Base-by-base conservation (phyloP, 2,888 invertebrate genomes). In the Mystacides longicornis region DNA sequence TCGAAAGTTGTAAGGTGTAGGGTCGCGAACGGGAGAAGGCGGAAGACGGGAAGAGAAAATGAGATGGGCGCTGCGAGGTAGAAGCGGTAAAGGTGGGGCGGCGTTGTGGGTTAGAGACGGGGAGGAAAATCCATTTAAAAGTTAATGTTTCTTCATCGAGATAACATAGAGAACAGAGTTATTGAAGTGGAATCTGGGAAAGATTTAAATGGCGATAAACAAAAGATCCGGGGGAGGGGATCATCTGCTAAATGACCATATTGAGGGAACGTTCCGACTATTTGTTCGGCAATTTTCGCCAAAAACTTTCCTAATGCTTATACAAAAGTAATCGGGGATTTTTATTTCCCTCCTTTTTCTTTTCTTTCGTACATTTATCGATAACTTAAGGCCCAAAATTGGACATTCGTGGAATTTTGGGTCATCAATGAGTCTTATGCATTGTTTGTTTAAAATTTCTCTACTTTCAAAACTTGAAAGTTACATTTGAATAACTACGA, bases 101-200 rank as follows among this genome's bases (percentile, higher is more conserved):
- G 37, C 4, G 37, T n/a, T 14, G 45, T 19, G 20, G 45, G 14
- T 3, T 11, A 45, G 20, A 45, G 9, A 20, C 16, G 20, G 45
- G 45, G 45, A 45, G 45, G 14, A 48, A n/a, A 48, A 48, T 48
- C 23, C 22, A 23, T 48, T 48, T 48, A 23, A 48, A 48, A 48
- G 48, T 48, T 48, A 45, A 45, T 48, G 48, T 48, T 48, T 48
- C 45, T 37, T 37, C 46, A 46, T 46, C 46, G 20, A 46, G 46
- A 48, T 23, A 48, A 48, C 23, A 48, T 45, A 45, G 19, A 19
- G 45, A 21, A 20, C 16, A 18, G 16, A 48, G 23, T 48, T 48
- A 48, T 48, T 48, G 48, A 48, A 48, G 48, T 21, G 48, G 23
- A 48, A 48, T 48, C 23, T 22, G 48, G 23, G 21, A 14, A 23